Base-by-base conservation (phyloP, 2,113 vertebrate genomes). In the Myrmophylax atrothorax region DNA sequence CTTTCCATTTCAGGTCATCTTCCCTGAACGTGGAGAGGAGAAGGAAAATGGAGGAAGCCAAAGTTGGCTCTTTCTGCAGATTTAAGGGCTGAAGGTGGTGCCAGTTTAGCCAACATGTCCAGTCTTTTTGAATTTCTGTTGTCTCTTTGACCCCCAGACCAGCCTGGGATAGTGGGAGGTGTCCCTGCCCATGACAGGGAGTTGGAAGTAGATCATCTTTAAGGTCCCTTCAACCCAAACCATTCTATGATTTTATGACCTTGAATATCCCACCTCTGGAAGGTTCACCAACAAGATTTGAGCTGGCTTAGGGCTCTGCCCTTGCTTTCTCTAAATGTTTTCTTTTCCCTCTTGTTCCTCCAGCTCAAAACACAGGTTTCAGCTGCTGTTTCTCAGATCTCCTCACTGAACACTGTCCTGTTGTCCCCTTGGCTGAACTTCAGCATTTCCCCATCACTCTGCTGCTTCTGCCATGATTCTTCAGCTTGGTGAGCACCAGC, bases 81-180 rank as follows among this genome's bases (percentile, higher is more conserved):
- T 29, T 23, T 49, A 68, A 37, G 19, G n/a, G 17, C 2, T 66
- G 25, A 15, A 49, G 31, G 58, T 33, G 20, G 15, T 50, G 35
- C 25, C 10, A 44, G 16, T 14, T 37, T 24, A 49, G 20, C 28
- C 20, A 46, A 7, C 1, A 2, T 5, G 5, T 28, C n/a, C 2
- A 0, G 13, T 49, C 55, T 7, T 83, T 37, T 1, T 18, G 40
- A 29, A 14, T 15, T 24, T 26, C 37, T 31, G 56, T 52, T 47
- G 46, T 47, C 28, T 14, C 10, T 68, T 83, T 76, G 49, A 18
- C 14, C 69, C 35, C 38, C 46, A 75, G 46, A 53, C 19, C 19
- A 76, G 31, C 25, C 29, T 47, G n/a, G 25, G 9, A 38, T 3
- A 47, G 70, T 47, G 29, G 17, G 40, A 76, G n/a, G 7, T 38